Evolutionary conservation across 2,888 invertebrate species (phyloP).

Genomic region (Chrysina gloriosa): DNA sequence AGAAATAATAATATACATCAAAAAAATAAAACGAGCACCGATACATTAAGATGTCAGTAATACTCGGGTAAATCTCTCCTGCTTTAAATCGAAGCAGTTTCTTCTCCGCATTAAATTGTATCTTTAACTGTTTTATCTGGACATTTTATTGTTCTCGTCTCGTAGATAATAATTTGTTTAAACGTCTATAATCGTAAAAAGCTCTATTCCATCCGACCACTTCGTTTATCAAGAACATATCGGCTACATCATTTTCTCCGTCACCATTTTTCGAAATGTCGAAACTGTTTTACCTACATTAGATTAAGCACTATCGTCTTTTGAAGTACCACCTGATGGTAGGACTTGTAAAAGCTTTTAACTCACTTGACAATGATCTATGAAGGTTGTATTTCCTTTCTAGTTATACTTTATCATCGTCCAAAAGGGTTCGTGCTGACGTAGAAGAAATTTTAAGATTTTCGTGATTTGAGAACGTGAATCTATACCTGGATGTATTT

Average conservation of each 20-base stretch:
- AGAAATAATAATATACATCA: background rate
- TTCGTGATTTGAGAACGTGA: background rate
- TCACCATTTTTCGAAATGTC: slow-evolving; percentile 25
- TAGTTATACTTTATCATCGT: slow-evolving; percentile 25
- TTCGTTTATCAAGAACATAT: slow-evolving; percentile 18
- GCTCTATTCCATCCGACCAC: background rate
- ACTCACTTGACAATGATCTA: slow-evolving; percentile 38
- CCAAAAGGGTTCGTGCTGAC: slow-evolving; percentile 20
- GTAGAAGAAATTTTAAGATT: slow-evolving; percentile 16
- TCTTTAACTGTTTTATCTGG: background rate
- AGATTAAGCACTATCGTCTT: slow-evolving; percentile 23
- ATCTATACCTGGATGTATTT: background rate
- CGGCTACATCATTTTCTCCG: slow-evolving; percentile 33
- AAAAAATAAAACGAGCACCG: too few relatives aligned
- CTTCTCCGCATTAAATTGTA: too few relatives aligned
- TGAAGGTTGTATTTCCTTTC: slow-evolving; percentile 42
- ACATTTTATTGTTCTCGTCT: background rate
- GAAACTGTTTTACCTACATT: slow-evolving; percentile 16
- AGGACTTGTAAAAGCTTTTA: slow-evolving; percentile 37
- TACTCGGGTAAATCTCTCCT: too few relatives aligned
- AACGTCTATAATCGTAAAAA: slow-evolving; percentile 21
- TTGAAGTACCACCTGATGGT: slow-evolving; percentile 32
- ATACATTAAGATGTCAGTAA: background rate
- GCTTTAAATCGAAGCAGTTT: too few relatives aligned
- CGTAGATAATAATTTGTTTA: slow-evolving; percentile 5